Conservation (phyloP, 2,113 vertebrate genomes). For the Azemiops feae region DNA sequence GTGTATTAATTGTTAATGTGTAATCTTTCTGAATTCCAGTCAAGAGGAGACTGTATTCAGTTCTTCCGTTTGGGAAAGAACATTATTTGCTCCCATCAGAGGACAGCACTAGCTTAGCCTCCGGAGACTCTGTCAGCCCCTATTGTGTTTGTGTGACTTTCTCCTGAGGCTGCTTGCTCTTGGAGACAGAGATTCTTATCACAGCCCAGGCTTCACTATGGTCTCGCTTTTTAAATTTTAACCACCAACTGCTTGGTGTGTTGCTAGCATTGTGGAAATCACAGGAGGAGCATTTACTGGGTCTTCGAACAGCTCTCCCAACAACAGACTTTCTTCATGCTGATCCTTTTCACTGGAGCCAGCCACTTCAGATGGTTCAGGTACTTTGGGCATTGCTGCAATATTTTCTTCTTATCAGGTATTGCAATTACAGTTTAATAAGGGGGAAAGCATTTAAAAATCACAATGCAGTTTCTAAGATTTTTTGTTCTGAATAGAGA, state of each 20-base stretch:
- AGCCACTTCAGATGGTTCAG: slow-evolving; percentile 53
- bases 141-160: slow-evolving; percentile 53
- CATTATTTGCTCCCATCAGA: slow-evolving; percentile 61
- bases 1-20: slow-evolving; percentile 72
- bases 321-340: slow-evolving; percentile 39
- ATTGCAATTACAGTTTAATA: slow-evolving; percentile 8
- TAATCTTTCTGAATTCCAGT: slow-evolving; percentile 64
- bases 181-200: slow-evolving; percentile 47
- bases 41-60: slow-evolving; percentile 28
- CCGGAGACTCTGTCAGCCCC: slow-evolving; percentile 51
- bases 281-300: slow-evolving; percentile 46
- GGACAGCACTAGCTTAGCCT: slow-evolving; percentile 63
- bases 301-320: slow-evolving; percentile 43
- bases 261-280: slow-evolving; percentile 56
- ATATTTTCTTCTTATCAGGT: slow-evolving; percentile 36
- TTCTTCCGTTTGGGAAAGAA: slow-evolving; percentile 61
- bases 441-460: accelerated
- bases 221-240: slow-evolving; percentile 30
- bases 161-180: slow-evolving; percentile 53
- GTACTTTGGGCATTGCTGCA: slow-evolving; percentile 52
- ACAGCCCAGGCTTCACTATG: background rate
- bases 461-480: slow-evolving; percentile 1
- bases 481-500: background rate
- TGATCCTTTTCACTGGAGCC: slow-evolving; percentile 38
- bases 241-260: slow-evolving; percentile 44